Conservation (phyloP, 2,888 invertebrate species). For the Desoria tigrina region DNA sequence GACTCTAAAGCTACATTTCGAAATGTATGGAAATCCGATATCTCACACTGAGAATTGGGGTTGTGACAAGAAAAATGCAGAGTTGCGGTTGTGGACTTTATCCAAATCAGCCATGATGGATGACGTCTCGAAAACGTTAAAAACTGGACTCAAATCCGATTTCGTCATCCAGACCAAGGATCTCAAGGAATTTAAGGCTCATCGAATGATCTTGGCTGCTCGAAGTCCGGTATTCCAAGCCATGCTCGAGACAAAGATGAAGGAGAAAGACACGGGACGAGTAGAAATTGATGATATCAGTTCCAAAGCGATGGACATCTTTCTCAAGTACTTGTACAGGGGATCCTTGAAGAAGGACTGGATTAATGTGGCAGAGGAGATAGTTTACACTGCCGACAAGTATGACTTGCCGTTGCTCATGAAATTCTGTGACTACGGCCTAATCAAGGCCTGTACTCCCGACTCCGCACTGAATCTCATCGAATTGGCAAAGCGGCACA, state of each 20-base stretch:
- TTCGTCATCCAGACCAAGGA: background rate
- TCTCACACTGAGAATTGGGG: too few relatives aligned
- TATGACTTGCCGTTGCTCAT: background rate
- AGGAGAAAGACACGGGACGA: background rate
- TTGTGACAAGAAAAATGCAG: too few relatives aligned
- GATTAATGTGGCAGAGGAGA: slow-evolving; percentile 9
- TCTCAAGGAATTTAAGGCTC: background rate
- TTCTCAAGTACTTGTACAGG: slow-evolving; percentile 8
- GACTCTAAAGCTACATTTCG: too few relatives aligned
- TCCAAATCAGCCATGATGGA: background rate
- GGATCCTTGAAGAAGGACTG: background rate
- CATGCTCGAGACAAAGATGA: slow-evolving; percentile 10
- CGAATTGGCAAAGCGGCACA: background rate
- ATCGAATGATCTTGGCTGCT: slow-evolving; percentile 7
- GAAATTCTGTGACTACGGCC: background rate
- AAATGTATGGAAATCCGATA: too few relatives aligned
- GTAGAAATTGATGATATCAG: background rate
- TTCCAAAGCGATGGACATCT: background rate
- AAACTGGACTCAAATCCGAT: slow-evolving; percentile 1
- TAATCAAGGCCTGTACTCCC: background rate
- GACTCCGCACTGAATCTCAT: background rate
- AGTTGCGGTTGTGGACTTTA: too few relatives aligned
- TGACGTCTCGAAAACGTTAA: background rate
- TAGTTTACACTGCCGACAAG: background rate
- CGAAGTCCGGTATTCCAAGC: slow-evolving; percentile 10